phyloP scores from a whole-genome alignment of 2,888 invertebrate genomes.

The Chrysomela aeneicollis region DNA sequence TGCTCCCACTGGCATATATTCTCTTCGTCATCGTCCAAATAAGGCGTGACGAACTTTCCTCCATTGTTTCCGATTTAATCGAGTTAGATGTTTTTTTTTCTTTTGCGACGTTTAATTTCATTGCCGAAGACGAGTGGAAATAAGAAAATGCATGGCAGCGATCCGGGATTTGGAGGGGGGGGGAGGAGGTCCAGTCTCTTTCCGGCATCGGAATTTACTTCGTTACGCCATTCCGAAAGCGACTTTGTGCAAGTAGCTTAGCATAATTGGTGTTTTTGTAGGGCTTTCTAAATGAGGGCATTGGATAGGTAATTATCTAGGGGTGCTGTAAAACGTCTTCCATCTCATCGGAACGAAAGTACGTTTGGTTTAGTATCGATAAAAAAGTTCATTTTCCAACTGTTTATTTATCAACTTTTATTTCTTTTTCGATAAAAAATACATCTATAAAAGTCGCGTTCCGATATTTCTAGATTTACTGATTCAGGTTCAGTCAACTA shows the following conservation, averaged over 20 bases:
- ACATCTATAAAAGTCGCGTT: no score
- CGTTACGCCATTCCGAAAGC: constrained; percentile 29
- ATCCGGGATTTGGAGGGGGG: constrained; percentile 20
- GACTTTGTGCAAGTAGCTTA: constrained; percentile 31
- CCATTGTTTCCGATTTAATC: constrained; percentile 56
- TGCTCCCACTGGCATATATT: constrained; percentile 7
- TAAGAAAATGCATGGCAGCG: constrained; percentile 45
- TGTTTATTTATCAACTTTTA: no score
- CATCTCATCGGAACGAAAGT: no score
- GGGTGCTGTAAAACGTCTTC: not conserved
- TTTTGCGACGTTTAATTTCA: constrained; percentile 46
- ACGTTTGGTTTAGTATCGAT: no score
- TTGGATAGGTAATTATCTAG: not conserved
- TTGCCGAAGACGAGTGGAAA: constrained; percentile 30
- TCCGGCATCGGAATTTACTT: constrained; percentile 34
- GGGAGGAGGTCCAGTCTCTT: not conserved
- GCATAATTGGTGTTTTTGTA: constrained; percentile 32
- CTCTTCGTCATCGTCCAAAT: constrained; percentile 28
- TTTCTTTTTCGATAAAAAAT: no score
- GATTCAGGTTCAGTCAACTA: no score
- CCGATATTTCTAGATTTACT: no score
- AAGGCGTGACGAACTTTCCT: constrained; percentile 50
- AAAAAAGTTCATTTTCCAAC: no score
- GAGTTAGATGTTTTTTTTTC: constrained; percentile 49
- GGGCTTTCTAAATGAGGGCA: not conserved